A percentile compares a stretch with the other conserved stretches of the same genome.
These are phyloP conservation scores for Pammene aurita DNA, from an alignment of 2,888 invertebrate species.

Conservation along the genomic window DNA sequence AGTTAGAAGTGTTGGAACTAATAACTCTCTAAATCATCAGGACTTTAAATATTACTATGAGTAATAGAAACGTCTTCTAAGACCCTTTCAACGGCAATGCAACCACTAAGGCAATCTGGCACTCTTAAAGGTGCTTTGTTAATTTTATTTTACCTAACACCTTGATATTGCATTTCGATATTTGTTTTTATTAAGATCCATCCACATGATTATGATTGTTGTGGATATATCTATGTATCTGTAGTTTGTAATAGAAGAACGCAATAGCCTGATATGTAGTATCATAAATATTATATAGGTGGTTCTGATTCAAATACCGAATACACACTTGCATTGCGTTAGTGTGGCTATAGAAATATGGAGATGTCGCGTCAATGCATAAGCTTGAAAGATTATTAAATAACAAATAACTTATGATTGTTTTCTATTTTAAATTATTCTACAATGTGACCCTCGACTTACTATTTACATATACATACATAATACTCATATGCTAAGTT, in stretches of 20 bases:
- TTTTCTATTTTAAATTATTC: neutral
- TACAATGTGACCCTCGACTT: neutral
- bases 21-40: constrained; percentile 12
- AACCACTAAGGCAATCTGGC: neutral
- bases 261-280: too few species aligned
- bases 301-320: too few species aligned
- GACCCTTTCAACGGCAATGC: neutral
- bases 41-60: constrained; percentile 1
- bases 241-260: too few species aligned
- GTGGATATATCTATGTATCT: too few species aligned
- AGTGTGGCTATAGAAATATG: neutral
- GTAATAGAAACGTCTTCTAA: neutral
- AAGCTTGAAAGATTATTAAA: constrained; percentile 8
- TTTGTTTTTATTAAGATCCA: too few species aligned
- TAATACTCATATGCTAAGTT: too few species aligned
- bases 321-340: neutral
- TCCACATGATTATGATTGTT: too few species aligned
- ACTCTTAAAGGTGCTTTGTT: neutral
- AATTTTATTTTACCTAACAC: too few species aligned
- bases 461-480: neutral
- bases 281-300: too few species aligned
- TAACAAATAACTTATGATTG: neutral
- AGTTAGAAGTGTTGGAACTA: constrained; percentile 16
- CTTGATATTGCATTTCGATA: too few species aligned
- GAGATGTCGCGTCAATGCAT: constrained; percentile 2